Percentiles rank a stretch among this genome's conserved stretches.
Conservation (phyloP, 2,113 vertebrate species). For the Boulengeromyrus knoepffleri region DNA sequence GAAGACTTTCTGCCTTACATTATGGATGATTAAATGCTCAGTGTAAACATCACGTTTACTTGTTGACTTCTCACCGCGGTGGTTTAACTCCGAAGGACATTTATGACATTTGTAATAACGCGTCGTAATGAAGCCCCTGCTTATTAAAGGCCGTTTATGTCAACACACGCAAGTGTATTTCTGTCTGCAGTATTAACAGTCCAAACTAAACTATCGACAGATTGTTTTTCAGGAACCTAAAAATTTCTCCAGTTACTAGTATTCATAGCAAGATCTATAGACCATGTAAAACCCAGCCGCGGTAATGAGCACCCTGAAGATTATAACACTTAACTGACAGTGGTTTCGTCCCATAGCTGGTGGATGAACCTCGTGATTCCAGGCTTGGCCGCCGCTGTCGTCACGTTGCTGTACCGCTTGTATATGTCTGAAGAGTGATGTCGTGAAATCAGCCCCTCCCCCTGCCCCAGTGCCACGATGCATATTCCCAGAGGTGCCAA, state of each 20-base stretch:
- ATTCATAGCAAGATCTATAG: neutral
- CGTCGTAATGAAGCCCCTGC: neutral
- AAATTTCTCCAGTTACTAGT: neutral
- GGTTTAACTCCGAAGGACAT: neutral
- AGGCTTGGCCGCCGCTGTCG: slow-evolving; percentile 55
- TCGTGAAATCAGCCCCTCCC: neutral
- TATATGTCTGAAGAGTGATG: slow-evolving; percentile 41
- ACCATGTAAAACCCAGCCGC: neutral
- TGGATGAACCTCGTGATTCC: slow-evolving; percentile 82
- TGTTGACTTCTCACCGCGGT: neutral
- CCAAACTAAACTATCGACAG: neutral
- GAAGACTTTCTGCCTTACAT: neutral
- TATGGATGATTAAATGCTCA: neutral
- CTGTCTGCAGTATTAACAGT: neutral
- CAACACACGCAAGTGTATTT: neutral
- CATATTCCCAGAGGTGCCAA: neutral
- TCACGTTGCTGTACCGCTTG: slow-evolving; percentile 76
- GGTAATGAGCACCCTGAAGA: neutral
- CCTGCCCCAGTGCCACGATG: neutral
- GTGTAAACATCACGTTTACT: neutral
- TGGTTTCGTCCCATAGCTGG: slow-evolving; percentile 49
- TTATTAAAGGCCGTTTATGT: neutral
- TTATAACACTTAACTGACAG: neutral
- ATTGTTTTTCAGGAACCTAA: neutral
- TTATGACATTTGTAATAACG: neutral